Conservation (phyloP, 2,797 vertebrate genomes). For the Pelobates cultripes region DNA sequence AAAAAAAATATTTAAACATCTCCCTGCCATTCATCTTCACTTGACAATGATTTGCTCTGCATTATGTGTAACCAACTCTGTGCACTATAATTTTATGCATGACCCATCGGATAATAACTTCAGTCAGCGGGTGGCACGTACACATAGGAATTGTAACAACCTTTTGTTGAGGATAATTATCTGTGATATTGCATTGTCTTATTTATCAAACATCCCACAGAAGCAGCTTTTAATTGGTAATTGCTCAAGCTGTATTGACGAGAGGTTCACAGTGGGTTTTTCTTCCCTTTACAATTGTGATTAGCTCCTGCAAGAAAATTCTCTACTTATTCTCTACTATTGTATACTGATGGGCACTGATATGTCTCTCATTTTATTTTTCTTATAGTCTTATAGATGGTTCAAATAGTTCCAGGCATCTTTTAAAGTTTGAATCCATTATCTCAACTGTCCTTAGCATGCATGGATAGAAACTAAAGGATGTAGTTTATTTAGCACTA, state of each 20-base stretch:
- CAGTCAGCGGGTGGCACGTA: constrained; percentile 28
- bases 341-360: too few species aligned
- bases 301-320: constrained; percentile 1
- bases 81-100: constrained; percentile 25
- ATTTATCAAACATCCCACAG: constrained; percentile 23
- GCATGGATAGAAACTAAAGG: too few species aligned
- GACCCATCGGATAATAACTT: constrained; percentile 38
- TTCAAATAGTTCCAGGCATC: too few species aligned
- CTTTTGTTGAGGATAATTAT: constrained; percentile 24
- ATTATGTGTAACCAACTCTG: constrained; percentile 1
- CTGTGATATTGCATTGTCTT: constrained; percentile 40
- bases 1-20: neutral
- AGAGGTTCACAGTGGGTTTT: constrained; percentile 25
- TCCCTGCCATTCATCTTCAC: constrained; percentile 3
- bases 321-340: too few species aligned
- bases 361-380: too few species aligned
- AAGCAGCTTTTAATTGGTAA: constrained; percentile 26
- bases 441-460: too few species aligned
- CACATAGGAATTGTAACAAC: constrained; percentile 37
- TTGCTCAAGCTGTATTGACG: constrained; percentile 29
- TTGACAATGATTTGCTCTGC: constrained; percentile 7
- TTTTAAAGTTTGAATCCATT: too few species aligned
- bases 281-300: constrained; percentile 19
- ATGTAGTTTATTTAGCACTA: too few species aligned
- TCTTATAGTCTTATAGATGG: too few species aligned